Conservation (phyloP, 2,888 invertebrate species). For the Chymomyza amoena region DNA sequence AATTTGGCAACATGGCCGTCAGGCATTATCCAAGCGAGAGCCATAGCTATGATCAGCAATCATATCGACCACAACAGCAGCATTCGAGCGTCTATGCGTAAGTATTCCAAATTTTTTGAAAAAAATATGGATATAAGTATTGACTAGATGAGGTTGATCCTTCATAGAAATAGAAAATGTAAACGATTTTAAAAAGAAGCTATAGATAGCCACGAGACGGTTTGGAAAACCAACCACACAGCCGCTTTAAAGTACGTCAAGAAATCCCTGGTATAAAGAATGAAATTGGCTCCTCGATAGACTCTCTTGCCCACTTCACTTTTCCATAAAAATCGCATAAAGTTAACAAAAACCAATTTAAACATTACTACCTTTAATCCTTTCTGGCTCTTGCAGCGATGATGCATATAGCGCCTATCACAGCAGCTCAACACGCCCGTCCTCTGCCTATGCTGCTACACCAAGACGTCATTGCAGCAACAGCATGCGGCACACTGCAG, state of each 20-base stretch:
- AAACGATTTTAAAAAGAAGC: too few relatives aligned
- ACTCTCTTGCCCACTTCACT: too few relatives aligned
- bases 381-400: conserved; percentile 30
- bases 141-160: too few relatives aligned
- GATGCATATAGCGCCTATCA: conserved; percentile 61
- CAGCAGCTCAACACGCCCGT: not conserved
- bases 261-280: too few relatives aligned
- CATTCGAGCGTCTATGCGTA: conserved; percentile 59
- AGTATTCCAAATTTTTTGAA: conserved; percentile 20
- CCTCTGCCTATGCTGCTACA: conserved; percentile 34
- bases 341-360: not conserved
- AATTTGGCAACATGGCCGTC: conserved; percentile 77
- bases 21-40: conserved; percentile 55
- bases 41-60: conserved; percentile 38
- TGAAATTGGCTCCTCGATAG: too few relatives aligned
- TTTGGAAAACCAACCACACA: too few relatives aligned
- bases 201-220: too few relatives aligned
- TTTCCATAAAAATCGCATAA: too few relatives aligned
- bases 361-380: not conserved
- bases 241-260: too few relatives aligned
- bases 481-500: conserved; percentile 45
- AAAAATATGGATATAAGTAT: too few relatives aligned
- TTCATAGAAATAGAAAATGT: too few relatives aligned
- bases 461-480: conserved; percentile 48
- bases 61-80: conserved; percentile 44